These are phyloP conservation scores for Acanthococcus lagerstroemiae DNA, from an alignment of 2,888 invertebrate species.

Conservation along the genomic window DNA sequence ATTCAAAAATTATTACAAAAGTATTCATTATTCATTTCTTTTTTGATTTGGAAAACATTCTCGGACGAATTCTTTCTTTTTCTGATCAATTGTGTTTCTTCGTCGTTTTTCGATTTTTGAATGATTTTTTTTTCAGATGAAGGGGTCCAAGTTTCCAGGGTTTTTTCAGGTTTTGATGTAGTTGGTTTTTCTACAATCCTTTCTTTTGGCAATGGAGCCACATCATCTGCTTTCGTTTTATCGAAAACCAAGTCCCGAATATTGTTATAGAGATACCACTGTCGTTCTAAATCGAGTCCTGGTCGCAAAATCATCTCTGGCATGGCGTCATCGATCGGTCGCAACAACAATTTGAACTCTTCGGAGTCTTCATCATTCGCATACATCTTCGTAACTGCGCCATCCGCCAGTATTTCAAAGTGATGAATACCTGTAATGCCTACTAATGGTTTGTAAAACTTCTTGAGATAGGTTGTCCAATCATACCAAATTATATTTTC, in stretches of 20 bases:
- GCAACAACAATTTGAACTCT: not conserved
- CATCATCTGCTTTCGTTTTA: not conserved
- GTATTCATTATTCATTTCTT: no score
- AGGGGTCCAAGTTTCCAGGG: no score
- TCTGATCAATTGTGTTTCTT: no score
- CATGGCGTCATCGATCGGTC: not conserved
- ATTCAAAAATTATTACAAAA: no score
- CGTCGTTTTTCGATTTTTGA: no score
- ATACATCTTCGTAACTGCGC: not conserved
- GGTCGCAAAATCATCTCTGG: not conserved
- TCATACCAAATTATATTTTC: conserved; percentile 4
- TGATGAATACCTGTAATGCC: not conserved
- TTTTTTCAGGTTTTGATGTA: no score
- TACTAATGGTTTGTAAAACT: not conserved
- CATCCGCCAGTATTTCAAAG: not conserved
- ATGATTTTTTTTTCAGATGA: no score
- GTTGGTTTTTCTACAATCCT: no score
- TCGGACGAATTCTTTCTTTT: no score
- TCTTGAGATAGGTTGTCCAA: not conserved
- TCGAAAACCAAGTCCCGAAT: not conserved
- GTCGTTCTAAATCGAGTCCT: not conserved
- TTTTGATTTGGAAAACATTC: no score
- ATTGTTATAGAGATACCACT: conserved; percentile 6
- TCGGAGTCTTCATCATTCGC: not conserved
- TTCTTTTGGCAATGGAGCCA: not conserved